phyloP scores from a whole-genome alignment of 2,888 invertebrate species.

The Leptopilina myrica region DNA sequence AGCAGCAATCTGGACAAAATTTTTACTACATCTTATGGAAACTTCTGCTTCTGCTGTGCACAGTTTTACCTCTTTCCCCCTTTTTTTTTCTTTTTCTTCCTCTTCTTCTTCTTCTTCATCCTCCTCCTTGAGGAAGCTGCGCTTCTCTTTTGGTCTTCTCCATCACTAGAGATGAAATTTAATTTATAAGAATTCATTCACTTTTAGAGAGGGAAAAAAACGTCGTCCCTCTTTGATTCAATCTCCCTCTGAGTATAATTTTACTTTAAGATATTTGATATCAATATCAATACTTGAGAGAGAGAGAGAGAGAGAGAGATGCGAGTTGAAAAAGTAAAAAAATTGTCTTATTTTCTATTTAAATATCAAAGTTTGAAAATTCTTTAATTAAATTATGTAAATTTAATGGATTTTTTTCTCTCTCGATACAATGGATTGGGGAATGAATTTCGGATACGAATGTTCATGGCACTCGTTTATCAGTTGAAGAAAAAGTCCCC shows the following conservation, averaged over 20 bases:
- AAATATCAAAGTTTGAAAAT: too few relatives aligned
- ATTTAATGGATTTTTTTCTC: neutral
- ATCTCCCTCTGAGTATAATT: neutral
- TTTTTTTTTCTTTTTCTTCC: neutral
- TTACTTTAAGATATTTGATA: neutral
- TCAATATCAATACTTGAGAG: too few relatives aligned
- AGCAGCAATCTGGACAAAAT: neutral
- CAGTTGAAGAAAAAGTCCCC: slow-evolving; percentile 3
- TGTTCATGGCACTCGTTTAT: slow-evolving; percentile 30
- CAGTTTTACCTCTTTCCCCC: neutral
- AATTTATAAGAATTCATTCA: slow-evolving; percentile 34
- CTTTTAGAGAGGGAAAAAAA: neutral
- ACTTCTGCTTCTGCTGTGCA: neutral
- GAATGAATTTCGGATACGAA: neutral
- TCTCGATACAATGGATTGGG: neutral
- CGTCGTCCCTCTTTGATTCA: neutral
- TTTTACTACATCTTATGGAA: slow-evolving; percentile 15
- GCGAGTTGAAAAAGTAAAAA: too few relatives aligned
- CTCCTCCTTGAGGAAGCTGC: neutral
- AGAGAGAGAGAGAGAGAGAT: neutral
- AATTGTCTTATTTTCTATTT: neutral
- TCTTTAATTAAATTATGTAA: slow-evolving; percentile 5
- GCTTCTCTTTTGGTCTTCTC: slow-evolving; percentile 17
- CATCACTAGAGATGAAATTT: slow-evolving; percentile 21
- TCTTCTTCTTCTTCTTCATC: too few relatives aligned